Percentiles rank a stretch among this genome's conserved stretches.
Conservation (phyloP, 2,797 vertebrate genomes). For the Carduelis carduelis region DNA sequence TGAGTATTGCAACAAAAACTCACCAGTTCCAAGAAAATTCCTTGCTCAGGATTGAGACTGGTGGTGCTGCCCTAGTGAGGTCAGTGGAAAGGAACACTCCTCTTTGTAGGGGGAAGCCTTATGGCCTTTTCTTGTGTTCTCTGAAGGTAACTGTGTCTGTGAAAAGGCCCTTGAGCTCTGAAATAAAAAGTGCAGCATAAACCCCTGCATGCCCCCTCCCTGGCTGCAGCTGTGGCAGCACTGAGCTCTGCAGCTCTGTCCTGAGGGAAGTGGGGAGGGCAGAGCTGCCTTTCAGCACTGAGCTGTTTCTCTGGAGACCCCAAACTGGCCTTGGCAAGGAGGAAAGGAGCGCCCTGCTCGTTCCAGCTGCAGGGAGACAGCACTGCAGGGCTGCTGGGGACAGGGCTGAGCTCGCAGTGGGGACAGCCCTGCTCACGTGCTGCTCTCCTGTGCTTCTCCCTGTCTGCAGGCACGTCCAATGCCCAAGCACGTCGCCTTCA, state of each 20-base stretch:
- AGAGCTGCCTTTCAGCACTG: background rate
- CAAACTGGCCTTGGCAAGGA: rapidly evolving
- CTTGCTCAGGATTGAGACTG: background rate
- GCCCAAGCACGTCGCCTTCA: slow-evolving; percentile 96
- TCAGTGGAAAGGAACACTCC: background rate
- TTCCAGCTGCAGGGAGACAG: background rate
- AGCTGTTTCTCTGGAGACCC: background rate
- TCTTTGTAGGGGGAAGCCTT: background rate
- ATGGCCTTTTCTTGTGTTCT: background rate
- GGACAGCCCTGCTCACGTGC: background rate
- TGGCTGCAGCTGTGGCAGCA: background rate
- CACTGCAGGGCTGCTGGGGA: background rate
- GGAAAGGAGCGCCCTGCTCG: background rate
- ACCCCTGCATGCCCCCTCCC: rapidly evolving
- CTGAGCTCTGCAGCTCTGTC: background rate
- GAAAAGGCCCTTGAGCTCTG: background rate
- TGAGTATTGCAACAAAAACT: background rate
- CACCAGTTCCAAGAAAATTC: background rate
- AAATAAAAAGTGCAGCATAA: background rate
- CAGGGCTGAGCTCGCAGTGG: background rate
- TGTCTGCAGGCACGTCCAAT: slow-evolving; percentile 87
- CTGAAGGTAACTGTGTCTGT: background rate
- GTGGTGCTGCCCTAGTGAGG: background rate
- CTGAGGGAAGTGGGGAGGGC: rapidly evolving
- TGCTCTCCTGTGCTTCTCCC: background rate